Percentiles rank a stretch among this genome's conserved stretches.
These are phyloP conservation scores for Aromia moschata DNA, from an alignment of 2,888 invertebrate species.

Conservation along the genomic window DNA sequence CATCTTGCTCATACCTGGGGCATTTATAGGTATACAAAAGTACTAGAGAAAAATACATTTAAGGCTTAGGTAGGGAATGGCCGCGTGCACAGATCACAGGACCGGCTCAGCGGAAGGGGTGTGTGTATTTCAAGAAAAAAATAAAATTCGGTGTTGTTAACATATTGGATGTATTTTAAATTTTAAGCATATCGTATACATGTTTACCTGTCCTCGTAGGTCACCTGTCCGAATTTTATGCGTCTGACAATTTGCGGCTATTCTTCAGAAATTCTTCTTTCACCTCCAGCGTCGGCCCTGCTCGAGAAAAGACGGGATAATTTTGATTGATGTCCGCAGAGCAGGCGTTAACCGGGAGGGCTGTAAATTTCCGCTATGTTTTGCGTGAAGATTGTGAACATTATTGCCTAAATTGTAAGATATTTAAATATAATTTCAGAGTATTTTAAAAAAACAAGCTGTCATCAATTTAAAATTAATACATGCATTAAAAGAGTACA, in stretches of 20 bases:
- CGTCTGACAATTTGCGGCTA: conserved; percentile 56
- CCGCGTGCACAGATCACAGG: conserved; percentile 23
- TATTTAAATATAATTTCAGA: too few relatives aligned
- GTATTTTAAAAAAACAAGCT: too few relatives aligned
- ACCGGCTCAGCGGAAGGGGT: conserved; percentile 36
- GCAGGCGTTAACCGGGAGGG: not conserved
- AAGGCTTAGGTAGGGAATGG: conserved; percentile 33
- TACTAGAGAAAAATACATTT: conserved; percentile 6
- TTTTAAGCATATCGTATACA: conserved; percentile 56
- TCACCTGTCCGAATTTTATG: conserved; percentile 55
- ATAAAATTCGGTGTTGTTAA: conserved; percentile 48
- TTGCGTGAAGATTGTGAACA: conserved; percentile 6
- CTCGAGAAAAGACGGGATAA: conserved; percentile 24
- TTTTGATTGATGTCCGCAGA: conserved; percentile 25
- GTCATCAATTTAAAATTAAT: too few relatives aligned
- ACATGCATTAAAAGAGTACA: too few relatives aligned
- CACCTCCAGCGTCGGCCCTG: conserved; percentile 5
- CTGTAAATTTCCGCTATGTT: not conserved
- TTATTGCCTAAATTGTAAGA: too few relatives aligned
- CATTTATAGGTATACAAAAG: conserved; percentile 18
- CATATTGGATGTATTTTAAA: conserved; percentile 53
- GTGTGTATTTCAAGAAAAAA: conserved; percentile 38
- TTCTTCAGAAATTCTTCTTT: too few relatives aligned
- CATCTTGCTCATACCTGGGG: conserved; percentile 22
- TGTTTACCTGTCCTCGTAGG: conserved; percentile 50